These are phyloP conservation scores for Argyrosomus japonicus DNA, from an alignment of 2,113 vertebrate genomes.

Conservation along the genomic window DNA sequence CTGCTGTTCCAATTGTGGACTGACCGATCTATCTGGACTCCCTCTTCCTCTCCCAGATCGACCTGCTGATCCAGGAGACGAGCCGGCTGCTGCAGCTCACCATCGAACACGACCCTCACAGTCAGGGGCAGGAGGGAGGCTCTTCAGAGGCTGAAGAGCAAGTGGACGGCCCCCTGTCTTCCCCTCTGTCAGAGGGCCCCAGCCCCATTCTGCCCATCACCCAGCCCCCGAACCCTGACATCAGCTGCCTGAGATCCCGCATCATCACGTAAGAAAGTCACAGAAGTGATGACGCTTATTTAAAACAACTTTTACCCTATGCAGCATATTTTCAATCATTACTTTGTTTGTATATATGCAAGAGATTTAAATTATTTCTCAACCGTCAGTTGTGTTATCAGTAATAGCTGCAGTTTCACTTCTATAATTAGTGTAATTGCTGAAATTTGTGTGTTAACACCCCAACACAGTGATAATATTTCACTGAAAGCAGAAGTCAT, in stretches of 20 bases:
- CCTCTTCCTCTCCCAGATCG: conserved; percentile 84
- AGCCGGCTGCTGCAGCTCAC: conserved; percentile 96
- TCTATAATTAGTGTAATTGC: not conserved
- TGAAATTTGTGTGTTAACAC: not conserved
- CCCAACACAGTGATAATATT: not conserved
- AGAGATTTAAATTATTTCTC: not conserved
- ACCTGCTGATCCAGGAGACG: conserved; percentile 95
- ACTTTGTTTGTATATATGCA: not conserved
- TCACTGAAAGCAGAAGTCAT: not conserved
- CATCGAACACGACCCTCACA: conserved; percentile 94
- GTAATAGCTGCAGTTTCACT: not conserved
- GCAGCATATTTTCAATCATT: not conserved
- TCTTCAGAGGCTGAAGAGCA: conserved; percentile 72
- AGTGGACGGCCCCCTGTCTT: conserved; percentile 75
- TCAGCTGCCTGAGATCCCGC: conserved; percentile 78
- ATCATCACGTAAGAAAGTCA: conserved; percentile 86
- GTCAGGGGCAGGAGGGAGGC: conserved; percentile 67
- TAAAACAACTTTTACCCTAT: too few relatives aligned
- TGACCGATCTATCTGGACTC: fast-evolving
- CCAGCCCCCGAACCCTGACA: conserved; percentile 81
- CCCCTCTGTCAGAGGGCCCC: conserved; percentile 76
- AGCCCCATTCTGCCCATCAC: conserved; percentile 83
- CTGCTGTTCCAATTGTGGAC: not conserved
- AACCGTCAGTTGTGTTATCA: too few relatives aligned
- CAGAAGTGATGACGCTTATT: too few relatives aligned